These are phyloP conservation scores for Nycticebus coucang DNA, from an alignment of 2,113 vertebrate genomes.

Conservation along the genomic window DNA sequence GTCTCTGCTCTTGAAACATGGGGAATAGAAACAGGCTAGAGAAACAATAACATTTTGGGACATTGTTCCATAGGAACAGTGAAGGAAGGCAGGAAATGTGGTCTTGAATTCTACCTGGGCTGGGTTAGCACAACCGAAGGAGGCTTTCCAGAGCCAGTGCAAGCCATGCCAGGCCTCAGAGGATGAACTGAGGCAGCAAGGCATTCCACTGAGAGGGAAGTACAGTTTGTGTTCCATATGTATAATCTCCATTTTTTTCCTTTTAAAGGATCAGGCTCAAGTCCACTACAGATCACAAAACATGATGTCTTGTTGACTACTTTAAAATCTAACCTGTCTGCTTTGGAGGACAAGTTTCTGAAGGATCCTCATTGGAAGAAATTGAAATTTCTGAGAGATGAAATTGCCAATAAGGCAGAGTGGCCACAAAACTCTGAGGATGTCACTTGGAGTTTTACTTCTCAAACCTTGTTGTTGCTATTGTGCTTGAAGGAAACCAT, in stretches of 20 bases:
- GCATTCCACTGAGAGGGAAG: neutral
- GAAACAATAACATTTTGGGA: neutral
- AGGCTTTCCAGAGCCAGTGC: neutral
- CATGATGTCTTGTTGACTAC: slow-evolving; percentile 83
- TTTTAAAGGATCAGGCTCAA: slow-evolving; percentile 78
- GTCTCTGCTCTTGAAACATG: neutral
- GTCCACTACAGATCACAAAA: slow-evolving; percentile 78
- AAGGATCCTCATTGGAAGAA: slow-evolving; percentile 78
- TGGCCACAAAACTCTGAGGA: slow-evolving; percentile 84
- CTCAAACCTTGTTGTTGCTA: slow-evolving; percentile 89
- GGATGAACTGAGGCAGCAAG: neutral
- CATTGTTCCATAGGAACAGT: neutral
- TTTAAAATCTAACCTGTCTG: slow-evolving; percentile 85
- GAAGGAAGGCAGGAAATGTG: neutral
- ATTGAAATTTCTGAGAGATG: slow-evolving; percentile 78
- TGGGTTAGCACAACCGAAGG: neutral
- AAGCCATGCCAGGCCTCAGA: neutral
- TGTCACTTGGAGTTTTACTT: slow-evolving; percentile 87
- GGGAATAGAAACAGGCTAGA: neutral
- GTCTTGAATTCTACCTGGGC: neutral
- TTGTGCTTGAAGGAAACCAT: slow-evolving; percentile 87
- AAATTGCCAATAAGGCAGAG: slow-evolving; percentile 50
- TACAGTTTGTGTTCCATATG: neutral
- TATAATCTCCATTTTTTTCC: neutral
- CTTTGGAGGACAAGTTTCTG: slow-evolving; percentile 85